phyloP scores from a whole-genome alignment of 2,797 vertebrate species.

The Enteromius thamalakanensis region DNA sequence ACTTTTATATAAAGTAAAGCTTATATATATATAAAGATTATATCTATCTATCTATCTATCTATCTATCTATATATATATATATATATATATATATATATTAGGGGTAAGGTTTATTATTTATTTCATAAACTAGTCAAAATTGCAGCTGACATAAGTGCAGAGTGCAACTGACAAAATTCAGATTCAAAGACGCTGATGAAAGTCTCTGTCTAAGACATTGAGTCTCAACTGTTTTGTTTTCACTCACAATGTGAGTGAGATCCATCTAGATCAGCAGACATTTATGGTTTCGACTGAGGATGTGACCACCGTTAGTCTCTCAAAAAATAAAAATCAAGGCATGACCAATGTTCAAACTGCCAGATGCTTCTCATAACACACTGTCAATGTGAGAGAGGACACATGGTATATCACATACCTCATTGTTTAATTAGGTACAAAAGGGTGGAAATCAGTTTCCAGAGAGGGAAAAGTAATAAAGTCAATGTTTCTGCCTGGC shows the following conservation, averaged over 20 bases:
- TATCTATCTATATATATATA: too few relatives aligned
- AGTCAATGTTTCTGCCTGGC: conserved; percentile 50
- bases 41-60: too few relatives aligned
- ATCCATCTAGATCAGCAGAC: neutral
- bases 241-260: neutral
- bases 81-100: too few relatives aligned
- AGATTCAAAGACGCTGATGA: neutral
- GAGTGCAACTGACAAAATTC: neutral
- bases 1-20: too few relatives aligned
- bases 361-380: conserved; percentile 50
- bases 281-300: conserved; percentile 6
- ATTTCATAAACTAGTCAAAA: too few relatives aligned
- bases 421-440: conserved; percentile 54
- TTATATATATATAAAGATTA: too few relatives aligned
- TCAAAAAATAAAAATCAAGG: conserved; percentile 43
- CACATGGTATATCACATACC: conserved; percentile 45
- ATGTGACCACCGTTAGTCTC: conserved; percentile 18
- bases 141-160: too few relatives aligned
- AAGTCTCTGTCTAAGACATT: neutral
- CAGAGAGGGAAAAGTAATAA: conserved; percentile 57
- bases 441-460: conserved; percentile 38
- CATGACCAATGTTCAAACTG: conserved; percentile 22
- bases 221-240: neutral
- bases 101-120: too few relatives aligned
- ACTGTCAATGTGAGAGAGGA: conserved; percentile 39